A percentile compares a stretch with the other conserved stretches of the same genome.
Evolutionary conservation across 2,797 vertebrate genomes (phyloP).

Genomic region (Silurus aristotelis): DNA sequence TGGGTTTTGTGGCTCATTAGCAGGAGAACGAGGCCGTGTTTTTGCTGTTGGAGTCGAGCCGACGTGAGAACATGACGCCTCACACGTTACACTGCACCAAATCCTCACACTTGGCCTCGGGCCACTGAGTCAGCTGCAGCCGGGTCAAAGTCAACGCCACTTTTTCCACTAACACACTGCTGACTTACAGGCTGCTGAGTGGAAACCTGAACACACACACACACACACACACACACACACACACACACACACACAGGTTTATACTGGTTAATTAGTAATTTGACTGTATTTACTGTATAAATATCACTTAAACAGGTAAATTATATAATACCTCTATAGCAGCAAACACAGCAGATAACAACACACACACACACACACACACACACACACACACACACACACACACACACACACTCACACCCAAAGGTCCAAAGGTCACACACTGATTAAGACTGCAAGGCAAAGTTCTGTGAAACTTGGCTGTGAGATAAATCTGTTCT

Average conservation of each 20-base stretch:
- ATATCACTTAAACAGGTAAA: background rate
- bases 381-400: background rate
- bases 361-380: background rate
- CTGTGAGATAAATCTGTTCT: background rate
- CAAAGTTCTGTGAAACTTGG: slow-evolving; percentile 7
- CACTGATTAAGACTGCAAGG: slow-evolving; percentile 32
- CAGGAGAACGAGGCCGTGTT: background rate
- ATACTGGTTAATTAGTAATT: background rate
- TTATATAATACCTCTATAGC: background rate
- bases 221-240: slow-evolving; percentile 17
- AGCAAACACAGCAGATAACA: background rate
- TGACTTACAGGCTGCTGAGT: slow-evolving; percentile 7
- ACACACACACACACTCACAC: background rate
- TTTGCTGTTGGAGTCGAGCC: slow-evolving; percentile 22
- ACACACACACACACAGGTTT: background rate
- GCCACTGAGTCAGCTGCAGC: slow-evolving; percentile 59
- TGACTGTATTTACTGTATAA: slow-evolving; percentile 4
- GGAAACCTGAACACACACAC: slow-evolving; percentile 5
- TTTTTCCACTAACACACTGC: slow-evolving; percentile 28
- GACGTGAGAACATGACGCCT: slow-evolving; percentile 48
- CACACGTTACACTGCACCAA: slow-evolving; percentile 53
- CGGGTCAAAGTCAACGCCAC: slow-evolving; percentile 56
- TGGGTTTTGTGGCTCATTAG: background rate
- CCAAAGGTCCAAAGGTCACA: slow-evolving; percentile 37
- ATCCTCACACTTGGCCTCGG: slow-evolving; percentile 39